Evolutionary conservation across 2,113 vertebrate genomes (phyloP), one percentile per base, ranked within the genome.

Genomic region (Paramisgurnus dabryanus): DNA sequence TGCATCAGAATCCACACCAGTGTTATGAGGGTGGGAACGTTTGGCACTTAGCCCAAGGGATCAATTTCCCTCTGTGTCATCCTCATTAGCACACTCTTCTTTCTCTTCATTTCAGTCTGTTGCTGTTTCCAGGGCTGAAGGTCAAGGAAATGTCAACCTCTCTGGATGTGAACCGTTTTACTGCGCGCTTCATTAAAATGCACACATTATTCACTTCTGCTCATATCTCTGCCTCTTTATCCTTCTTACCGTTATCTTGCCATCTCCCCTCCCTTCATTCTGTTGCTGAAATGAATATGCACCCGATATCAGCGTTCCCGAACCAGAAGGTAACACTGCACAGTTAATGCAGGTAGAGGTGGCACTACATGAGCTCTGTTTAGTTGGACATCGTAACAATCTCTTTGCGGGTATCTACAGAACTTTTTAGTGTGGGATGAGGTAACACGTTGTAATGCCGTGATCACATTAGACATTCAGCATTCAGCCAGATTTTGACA

Each of bases 91-190:
- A 86, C 78, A 82, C 85, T 17, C 72, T 85, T 80, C 69, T 79
- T 84, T 82, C 77, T 80, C 80, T 81, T 64, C 47, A 82, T 86
- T 79, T 84, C 84, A 82, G 53, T 82, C 78, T 76, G 73, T 76
- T 78, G 41, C 65, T 82, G 82, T 47, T 84, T 87, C 80, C 78
- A 85, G 68, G 78, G 70, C 71, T 87, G 87, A 88, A 88, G 87
- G 87, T 86, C 85, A 87, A 71, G 71, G 49, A 87, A 87, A 87
- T 86, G 86, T 86, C 85, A 86, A 3, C 71, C 82, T 85, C 72
- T 77, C 72, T 81, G 60, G 70, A 69, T 79, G 49, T 73, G 78
- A 64, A 41, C 76, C 39, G 47, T 78, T 80, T 80, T 77, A 79
- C 67, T 75, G 40, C 77, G 70, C 22, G 58, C 63, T 83, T 81